These are phyloP conservation scores for Gryon sp. DNA, from an alignment of 1,140 invertebrate species.

Conservation along the genomic window DNA sequence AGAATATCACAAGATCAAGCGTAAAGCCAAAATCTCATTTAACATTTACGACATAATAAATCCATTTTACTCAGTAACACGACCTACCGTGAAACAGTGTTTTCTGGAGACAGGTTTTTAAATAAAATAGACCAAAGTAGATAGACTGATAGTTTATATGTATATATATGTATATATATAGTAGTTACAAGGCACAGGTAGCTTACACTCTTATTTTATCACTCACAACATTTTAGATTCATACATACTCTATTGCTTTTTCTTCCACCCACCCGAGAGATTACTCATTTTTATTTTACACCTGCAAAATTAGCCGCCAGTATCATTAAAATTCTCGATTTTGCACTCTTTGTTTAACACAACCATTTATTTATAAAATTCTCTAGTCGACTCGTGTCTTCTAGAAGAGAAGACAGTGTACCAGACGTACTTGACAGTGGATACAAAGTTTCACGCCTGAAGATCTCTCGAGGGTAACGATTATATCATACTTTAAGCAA, in stretches of 20 bases:
- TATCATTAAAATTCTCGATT: not conserved
- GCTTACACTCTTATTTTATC: conserved; percentile 73
- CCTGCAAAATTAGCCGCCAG: too few species aligned
- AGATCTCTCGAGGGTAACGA: conserved; percentile 56
- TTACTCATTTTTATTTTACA: conserved; percentile 39
- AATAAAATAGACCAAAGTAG: conserved; percentile 45
- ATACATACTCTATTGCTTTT: conserved; percentile 45
- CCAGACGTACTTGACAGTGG: conserved; percentile 12
- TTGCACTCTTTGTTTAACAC: conserved; percentile 19
- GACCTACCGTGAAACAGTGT: not conserved
- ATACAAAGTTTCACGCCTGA: conserved; percentile 44
- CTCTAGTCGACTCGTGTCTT: conserved; percentile 13
- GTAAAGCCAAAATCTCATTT: not conserved
- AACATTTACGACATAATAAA: not conserved
- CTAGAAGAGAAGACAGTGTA: too few species aligned
- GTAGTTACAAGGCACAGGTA: conserved; percentile 80
- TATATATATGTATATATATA: conserved; percentile 72
- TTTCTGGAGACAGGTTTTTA: conserved; percentile 2
- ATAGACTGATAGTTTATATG: conserved; percentile 67
- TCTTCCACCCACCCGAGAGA: conserved; percentile 65
- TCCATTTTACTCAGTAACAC: not conserved
- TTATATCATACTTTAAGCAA: conserved; percentile 45
- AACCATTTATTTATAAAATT: conserved; percentile 54
- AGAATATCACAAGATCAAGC: not conserved
- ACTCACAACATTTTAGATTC: conserved; percentile 47